These are phyloP conservation scores for Kradibia gibbosae DNA, from an alignment of 1,140 invertebrate genomes.

Conservation along the genomic window DNA sequence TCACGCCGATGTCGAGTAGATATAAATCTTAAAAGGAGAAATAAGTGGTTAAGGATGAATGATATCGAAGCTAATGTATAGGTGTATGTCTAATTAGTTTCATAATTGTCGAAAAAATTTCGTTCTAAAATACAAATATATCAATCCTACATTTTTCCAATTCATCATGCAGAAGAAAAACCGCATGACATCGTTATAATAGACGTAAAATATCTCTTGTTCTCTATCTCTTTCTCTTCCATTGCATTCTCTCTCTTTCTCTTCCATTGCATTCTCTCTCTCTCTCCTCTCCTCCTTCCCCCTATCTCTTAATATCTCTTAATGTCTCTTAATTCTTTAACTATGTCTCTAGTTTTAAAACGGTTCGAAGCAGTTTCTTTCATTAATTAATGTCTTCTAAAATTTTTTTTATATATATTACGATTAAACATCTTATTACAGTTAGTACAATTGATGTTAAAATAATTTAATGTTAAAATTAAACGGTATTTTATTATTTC, in stretches of 20 bases:
- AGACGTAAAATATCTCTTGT: conserved; percentile 22
- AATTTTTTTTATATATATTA: too few species aligned
- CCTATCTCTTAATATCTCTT: too few species aligned
- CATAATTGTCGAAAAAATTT: conserved; percentile 46
- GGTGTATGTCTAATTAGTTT: conserved; percentile 40
- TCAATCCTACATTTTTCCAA: conserved; percentile 42
- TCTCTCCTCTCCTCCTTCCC: too few species aligned
- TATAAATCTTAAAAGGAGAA: neutral
- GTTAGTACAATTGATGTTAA: too few species aligned
- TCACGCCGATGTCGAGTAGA: neutral
- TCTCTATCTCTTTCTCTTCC: conserved; percentile 18
- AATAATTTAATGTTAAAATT: too few species aligned
- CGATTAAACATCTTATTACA: too few species aligned
- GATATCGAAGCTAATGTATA: conserved; percentile 25
- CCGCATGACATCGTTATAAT: conserved; percentile 31
- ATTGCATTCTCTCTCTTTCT: conserved; percentile 12
- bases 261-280: neutral
- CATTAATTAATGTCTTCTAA: too few species aligned
- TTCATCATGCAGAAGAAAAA: conserved; percentile 33
- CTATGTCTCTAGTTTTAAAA: too few species aligned
- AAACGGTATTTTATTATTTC: too few species aligned
- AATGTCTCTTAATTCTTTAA: too few species aligned
- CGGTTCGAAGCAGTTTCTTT: too few species aligned
- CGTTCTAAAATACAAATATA: conserved; percentile 44
- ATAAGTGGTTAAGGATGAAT: conserved; percentile 21